Evolutionary conservation across 2,888 invertebrate genomes (phyloP), one percentile per base, ranked within the genome.

Genomic region (Hermaeophaga mercurialis): DNA sequence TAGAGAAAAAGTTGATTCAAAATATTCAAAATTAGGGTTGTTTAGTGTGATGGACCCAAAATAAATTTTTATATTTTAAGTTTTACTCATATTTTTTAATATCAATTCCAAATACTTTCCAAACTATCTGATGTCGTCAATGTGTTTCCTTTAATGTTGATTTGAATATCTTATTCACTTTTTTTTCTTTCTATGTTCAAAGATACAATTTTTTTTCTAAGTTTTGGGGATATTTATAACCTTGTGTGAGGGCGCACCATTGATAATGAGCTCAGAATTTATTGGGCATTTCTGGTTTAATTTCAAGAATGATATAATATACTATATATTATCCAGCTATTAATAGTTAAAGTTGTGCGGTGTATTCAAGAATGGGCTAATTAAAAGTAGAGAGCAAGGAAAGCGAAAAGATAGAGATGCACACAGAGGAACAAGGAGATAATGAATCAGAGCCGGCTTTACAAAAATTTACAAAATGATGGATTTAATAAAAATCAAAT

Each of bases 321-420:
- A 65, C 66, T 65, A 68, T 68, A 68, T 68, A 68, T 68, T 68
- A 66, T 66, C 52, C 62, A 67, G 64, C 65, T 66, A 68, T 69
- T 69, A 68, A 68, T 69, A 69, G 66, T 68, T 69, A 65, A 67
- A 69, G 67, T 69, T 69, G 65, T 68, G 67, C 62, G 67, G 67
- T 67, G 62, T 64, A 69, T 65, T 68, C 66, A 68, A 68, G 66
- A 67, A 65, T 58, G 62, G 66, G 66, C 66, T 68, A 67, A 68
- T 68, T 67, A 69, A 68, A 69, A 68, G 62, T 64, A 66, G 64
- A 60, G 66, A 66, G 66, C 62, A 66, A 62, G 53, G 46, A 33
- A 43, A 26, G 18, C 15, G 18, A 38, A 33, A 33, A 46, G 39
- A 44, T 31, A 38, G 44, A 54, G 46, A 26, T 8, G 52, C 36